A percentile compares a stretch with the other conserved stretches of the same genome.
phyloP scores from a whole-genome alignment of 2,797 vertebrate genomes.

The Uromys caudimaculatus region DNA sequence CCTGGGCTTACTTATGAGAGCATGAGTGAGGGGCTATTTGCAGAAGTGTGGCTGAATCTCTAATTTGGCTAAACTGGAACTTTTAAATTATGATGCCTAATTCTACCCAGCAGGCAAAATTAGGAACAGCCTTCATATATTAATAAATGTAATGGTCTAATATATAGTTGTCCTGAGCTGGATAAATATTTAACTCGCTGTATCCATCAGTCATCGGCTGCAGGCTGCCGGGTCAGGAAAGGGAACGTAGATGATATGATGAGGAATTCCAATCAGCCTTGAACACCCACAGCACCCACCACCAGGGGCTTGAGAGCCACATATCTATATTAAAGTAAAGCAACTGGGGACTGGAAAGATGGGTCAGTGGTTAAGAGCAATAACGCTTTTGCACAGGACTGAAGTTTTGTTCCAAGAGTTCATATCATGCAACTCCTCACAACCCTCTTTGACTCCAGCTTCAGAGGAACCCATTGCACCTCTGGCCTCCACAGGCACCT shows the following conservation, averaged over 20 bases:
- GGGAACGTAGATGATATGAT: neutral
- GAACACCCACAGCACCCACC: neutral
- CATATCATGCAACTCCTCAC: no score
- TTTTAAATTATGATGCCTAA: neutral
- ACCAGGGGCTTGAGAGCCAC: constrained; percentile 1
- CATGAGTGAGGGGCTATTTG: neutral
- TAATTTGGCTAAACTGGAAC: neutral
- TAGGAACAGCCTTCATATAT: neutral
- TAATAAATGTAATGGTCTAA: neutral
- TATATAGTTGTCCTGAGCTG: neutral
- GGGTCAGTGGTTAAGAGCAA: neutral
- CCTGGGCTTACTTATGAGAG: neutral
- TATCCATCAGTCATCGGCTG: neutral
- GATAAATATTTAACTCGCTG: neutral
- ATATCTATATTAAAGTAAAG: constrained; percentile 28
- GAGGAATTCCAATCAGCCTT: neutral
- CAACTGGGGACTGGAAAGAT: neutral
- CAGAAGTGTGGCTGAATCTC: neutral
- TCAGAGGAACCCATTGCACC: neutral
- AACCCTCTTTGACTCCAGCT: neutral
- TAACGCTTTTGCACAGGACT: neutral
- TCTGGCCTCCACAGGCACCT: no score
- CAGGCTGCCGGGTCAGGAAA: neutral
- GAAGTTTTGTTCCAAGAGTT: neutral
- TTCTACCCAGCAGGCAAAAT: neutral